A percentile compares a stretch with the other conserved stretches of the same genome.
These are phyloP conservation scores for Cacoxenus indagator DNA, from an alignment of 2,888 invertebrate genomes.

Conservation along the genomic window DNA sequence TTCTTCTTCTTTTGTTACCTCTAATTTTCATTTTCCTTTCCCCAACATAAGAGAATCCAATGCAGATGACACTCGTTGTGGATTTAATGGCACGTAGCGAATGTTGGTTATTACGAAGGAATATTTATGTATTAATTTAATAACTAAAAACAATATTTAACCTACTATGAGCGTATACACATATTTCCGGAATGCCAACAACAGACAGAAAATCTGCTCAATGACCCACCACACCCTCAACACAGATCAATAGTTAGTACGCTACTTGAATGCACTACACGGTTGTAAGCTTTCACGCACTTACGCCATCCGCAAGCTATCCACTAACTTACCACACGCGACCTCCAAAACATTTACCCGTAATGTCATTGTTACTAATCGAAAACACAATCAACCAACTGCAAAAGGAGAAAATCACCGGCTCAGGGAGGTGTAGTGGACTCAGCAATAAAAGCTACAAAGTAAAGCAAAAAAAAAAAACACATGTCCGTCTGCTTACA, in stretches of 20 bases:
- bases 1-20: too few species aligned
- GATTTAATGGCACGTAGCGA: constrained; percentile 8
- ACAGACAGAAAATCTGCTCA: neutral
- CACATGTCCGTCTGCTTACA: neutral
- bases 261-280: neutral
- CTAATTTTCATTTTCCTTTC: too few species aligned
- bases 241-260: neutral
- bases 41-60: too few species aligned
- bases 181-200: constrained; percentile 2
- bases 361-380: neutral
- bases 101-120: constrained; percentile 4
- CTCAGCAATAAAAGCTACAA: neutral
- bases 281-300: neutral
- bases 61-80: neutral
- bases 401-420: neutral
- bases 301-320: too few species aligned
- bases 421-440: neutral
- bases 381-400: neutral
- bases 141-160: constrained; percentile 31
- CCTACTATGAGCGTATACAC: constrained; percentile 9
- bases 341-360: neutral
- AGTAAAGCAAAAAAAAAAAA: neutral
- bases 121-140: constrained; percentile 23
- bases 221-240: neutral
- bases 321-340: neutral